phyloP scores from a whole-genome alignment of 2,797 vertebrate genomes.

The Delichon dasypus region DNA sequence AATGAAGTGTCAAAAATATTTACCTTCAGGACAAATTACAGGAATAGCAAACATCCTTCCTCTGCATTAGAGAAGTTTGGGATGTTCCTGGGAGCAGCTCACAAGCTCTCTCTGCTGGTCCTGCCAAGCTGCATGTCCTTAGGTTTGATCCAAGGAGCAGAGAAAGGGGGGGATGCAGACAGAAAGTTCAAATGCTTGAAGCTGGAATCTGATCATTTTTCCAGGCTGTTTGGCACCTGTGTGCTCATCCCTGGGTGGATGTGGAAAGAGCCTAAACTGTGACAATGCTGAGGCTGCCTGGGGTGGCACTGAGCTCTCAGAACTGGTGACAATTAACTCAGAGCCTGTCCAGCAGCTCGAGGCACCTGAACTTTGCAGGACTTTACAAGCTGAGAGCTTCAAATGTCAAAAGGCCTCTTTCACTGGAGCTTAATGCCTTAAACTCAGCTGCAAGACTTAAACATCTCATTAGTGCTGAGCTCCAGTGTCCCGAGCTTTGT shows the following conservation, averaged over 20 bases:
- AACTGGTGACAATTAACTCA: background rate
- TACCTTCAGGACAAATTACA: constrained; percentile 53
- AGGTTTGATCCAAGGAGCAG: background rate
- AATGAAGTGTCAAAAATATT: constrained; percentile 64
- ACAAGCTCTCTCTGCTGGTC: constrained; percentile 25
- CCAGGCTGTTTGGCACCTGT: background rate
- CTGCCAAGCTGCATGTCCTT: background rate
- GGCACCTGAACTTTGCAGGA: background rate
- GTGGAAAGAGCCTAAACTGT: background rate
- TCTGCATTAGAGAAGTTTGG: background rate
- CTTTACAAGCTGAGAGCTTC: background rate
- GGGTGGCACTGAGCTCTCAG: background rate
- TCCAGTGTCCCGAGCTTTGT: background rate
- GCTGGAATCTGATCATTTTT: background rate
- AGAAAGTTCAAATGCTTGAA: background rate
- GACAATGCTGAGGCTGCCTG: background rate
- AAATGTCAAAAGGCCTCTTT: background rate
- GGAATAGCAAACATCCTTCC: background rate
- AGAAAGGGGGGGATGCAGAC: background rate
- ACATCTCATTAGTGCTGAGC: background rate
- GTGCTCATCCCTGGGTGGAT: background rate
- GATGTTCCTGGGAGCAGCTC: background rate
- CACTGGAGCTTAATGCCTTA: background rate
- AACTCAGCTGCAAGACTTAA: background rate
- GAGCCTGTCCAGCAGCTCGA: background rate